Base-by-base conservation (phyloP, 2,113 vertebrate genomes). In the Hippocampus zosterae region DNA sequence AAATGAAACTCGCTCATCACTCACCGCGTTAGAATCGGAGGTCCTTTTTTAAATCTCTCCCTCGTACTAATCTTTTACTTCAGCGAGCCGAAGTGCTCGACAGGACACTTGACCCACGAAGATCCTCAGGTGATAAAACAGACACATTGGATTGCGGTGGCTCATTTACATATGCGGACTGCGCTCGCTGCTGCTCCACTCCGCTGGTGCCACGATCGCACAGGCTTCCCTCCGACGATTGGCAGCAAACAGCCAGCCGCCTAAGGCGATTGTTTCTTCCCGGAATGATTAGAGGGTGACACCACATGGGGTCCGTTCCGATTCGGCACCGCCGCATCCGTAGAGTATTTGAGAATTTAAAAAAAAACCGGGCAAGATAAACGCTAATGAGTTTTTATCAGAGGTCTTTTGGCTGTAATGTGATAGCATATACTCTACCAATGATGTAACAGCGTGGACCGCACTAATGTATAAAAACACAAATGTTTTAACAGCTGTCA, bases 161-260 rank as follows among this genome's bases (percentile, higher is more conserved):
- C 74, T 90, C 75, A 82, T 90, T 85, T 84, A 84, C 89, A 87
- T 87, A 75, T 37, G 33, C 81, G 81, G 74, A 19, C 57, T 16
- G 27, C 57, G 23, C 79, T 82, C 76, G 64, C 37, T 18, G 70
- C 77, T 81, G 85, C 81, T 90, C 88, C 88, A 89, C 85, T 91
- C 87, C 73, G 73, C 70, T 83, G 71, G 73, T 77, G 88, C 83
- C 91, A 92, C 91, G 89, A 88, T 86, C 87, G 16, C 81, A 89
- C 86, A 76, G 85, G 71, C 67, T 84, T 59, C 70, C 68, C 61
- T 70, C 75, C 79, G 79, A 87, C 88, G 84, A 91, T 90, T 91
- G 88, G 90, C 88, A 90, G 88, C 74, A 70, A 84, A 68, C 80
- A 80, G 81, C 73, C 79, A 62, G 74, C 60, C 60, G 50, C 73